phyloP scores from a whole-genome alignment of 2,113 vertebrate species.

The Seriola quinqueradiata region DNA sequence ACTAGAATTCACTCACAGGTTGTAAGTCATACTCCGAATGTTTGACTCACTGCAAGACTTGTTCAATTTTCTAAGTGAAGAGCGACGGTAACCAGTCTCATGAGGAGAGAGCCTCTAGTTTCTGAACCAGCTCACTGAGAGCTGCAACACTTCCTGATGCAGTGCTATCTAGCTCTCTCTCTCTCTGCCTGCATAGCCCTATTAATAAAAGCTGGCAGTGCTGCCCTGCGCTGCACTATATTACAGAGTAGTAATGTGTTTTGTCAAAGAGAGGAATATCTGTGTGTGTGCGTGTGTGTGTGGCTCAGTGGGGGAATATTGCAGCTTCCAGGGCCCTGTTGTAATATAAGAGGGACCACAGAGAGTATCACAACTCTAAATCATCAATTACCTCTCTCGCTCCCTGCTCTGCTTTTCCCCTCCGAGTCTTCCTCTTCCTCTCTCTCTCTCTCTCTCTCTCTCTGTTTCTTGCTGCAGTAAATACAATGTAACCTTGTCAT shows the following conservation, averaged over 20 bases:
- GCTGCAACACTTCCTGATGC: constrained; percentile 42
- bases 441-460: neutral
- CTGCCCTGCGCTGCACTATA: constrained; percentile 65
- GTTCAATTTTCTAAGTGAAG: neutral
- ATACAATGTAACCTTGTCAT: constrained; percentile 74
- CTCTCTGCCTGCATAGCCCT: constrained; percentile 57
- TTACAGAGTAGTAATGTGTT: constrained; percentile 75
- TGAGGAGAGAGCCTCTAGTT: constrained; percentile 27
- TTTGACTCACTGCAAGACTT: neutral
- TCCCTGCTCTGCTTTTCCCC: neutral
- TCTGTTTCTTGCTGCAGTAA: constrained; percentile 54
- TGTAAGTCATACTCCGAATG: neutral
- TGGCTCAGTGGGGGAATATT: constrained; percentile 58
- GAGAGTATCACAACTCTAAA: constrained; percentile 75
- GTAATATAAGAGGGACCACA: constrained; percentile 74
- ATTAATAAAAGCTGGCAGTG: constrained; percentile 76
- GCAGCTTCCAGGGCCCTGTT: constrained; percentile 72
- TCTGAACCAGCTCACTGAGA: constrained; percentile 21
- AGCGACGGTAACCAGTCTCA: constrained; percentile 1
- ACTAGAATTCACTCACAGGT: neutral
- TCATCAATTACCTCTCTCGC: constrained; percentile 66
- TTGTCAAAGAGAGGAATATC: constrained; percentile 72
- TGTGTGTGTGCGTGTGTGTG: constrained; percentile 43
- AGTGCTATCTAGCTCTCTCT: constrained; percentile 32
- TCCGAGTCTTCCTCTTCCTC: constrained; percentile 13